A percentile compares a stretch with the other conserved stretches of the same genome.
phyloP scores from a whole-genome alignment of 2,113 vertebrate species.

The Dascyllus trimaculatus region DNA sequence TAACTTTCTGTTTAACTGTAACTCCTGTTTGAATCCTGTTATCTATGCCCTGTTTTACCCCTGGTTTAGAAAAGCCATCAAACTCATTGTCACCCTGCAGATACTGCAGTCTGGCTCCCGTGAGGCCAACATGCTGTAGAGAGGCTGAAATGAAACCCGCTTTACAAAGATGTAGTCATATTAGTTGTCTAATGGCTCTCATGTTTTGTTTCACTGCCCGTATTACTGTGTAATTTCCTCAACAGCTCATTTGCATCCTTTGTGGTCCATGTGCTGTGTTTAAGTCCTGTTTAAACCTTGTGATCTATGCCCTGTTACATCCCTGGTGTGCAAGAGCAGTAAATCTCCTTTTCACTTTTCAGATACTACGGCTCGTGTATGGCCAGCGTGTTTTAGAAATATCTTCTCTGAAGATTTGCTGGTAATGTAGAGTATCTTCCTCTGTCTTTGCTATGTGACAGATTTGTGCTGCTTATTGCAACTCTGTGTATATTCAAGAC shows the following conservation, averaged over 20 bases:
- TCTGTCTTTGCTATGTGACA: too few species aligned
- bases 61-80: conserved; percentile 67
- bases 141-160: too few species aligned
- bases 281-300: conserved; percentile 54
- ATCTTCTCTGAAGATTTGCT: too few species aligned
- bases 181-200: too few species aligned
- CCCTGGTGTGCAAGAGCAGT: conserved; percentile 57
- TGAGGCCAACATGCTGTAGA: conserved; percentile 11
- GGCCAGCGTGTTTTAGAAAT: conserved; percentile 14
- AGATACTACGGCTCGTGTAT: conserved; percentile 21
- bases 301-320: conserved; percentile 59
- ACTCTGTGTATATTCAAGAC: too few species aligned
- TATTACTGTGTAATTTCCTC: too few species aligned
- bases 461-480: too few species aligned
- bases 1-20: conserved; percentile 3
- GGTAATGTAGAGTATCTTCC: too few species aligned
- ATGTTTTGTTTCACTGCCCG: too few species aligned
- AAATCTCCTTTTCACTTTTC: conserved; percentile 59
- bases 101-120: conserved; percentile 26
- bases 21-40: conserved; percentile 64
- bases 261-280: conserved; percentile 52
- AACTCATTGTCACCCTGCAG: conserved; percentile 57
- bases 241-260: too few species aligned
- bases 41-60: conserved; percentile 66
- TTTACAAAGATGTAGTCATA: too few species aligned